Evolutionary conservation across 2,113 vertebrate genomes (phyloP), one percentile per base, ranked within the genome.

Genomic region (Odobenus rosmarus): DNA sequence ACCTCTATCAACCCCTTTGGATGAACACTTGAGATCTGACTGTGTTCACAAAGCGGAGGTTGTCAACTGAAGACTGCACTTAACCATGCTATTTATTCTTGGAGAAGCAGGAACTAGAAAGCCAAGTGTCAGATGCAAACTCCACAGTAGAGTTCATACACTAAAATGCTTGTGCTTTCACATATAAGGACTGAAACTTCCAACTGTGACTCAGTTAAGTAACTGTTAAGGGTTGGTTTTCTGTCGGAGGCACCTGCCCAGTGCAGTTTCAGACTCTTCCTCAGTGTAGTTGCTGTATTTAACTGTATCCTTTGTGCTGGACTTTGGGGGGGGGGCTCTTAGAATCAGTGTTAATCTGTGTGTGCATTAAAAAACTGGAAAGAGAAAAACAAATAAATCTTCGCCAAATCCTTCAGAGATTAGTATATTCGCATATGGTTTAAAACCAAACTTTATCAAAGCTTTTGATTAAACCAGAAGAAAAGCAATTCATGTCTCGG

Each of bases 371-470:
- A 88, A 85, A 91, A 82, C 72, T 59, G 19, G 11, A 89, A 80
- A 74, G 33, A 81, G 72, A 62, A 86, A 86, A 79, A 57, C 39
- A 74, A 62, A 62, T 13, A 62, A 72, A 61, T n/a, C 36, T 74
- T 79, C 55, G 24, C 95, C 69, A 91, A 88, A 93, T 80, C 14
- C 16, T 53, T 92, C 72, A 28, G 62, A 74, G 49, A 92, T 84
- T n/a, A 76, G 21, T 33, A 24, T 71, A 89, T 96, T 94, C 94
- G 55, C 49, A 74, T 39, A 80, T 36, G 24, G 16, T 81, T 87
- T 82, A 87, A 72, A 84, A 72, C 7, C 16, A 91, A 90, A 86
- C 24, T 53, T 96, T 57, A 69, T 86, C 42, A 96, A 92, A 61
- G 23, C 39, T 90, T 90, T 83, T 61, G 1, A 71, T 95, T 82